Evolutionary conservation across 2,113 vertebrate genomes (phyloP), one percentile per base, ranked within the genome.

Genomic region (Aleadryas rufinucha): DNA sequence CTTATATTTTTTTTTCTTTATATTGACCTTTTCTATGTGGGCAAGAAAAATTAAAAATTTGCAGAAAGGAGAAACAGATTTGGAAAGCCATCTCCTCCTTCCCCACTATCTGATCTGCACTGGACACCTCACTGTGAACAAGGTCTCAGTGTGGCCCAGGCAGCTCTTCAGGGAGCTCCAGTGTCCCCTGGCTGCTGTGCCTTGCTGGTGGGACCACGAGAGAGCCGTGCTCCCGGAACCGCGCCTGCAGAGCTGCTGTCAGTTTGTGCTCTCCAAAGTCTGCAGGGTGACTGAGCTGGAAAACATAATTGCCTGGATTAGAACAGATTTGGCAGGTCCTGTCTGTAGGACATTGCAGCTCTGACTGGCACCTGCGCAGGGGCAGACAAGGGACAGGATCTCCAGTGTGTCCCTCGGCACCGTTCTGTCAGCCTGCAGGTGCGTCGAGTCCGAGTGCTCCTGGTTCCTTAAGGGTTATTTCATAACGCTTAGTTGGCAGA

Each of bases 341-440:
- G 26, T 17, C 30, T 54, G 20, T 16, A 15, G 74, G 78, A 12
- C 2, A 0, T 10, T 5, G 4, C 4, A 2, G 41, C 54, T 22
- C 47, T 39, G 37, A 9, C 13, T 33, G 28, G 31, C 21, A 7
- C 30, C 52, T 61, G n/a, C 9, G 1, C 23, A 14, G 33, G 71
- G 61, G 33, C 54, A 24, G 20, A 19, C 30, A 5, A 16, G 52
- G 50, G 13, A 24, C 5, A 0, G 24, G 16, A 14, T 35, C 16
- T 21, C 44, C 2, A 4, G 24, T 2, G 44, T 21, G 16, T 50
- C 52, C 52, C 35, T 82, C 11, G 1, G 22, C 13, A 1, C 50
- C 3, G 1, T 5, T 6, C 63, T n/a, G 11, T 18, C 37, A 15
- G 53, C 53, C 61, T 33, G 24, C n/a, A 21, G 23, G 6, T 21